Evolutionary conservation across 2,113 vertebrate species (phyloP).

Genomic region (Puntigrus tetrazona): DNA sequence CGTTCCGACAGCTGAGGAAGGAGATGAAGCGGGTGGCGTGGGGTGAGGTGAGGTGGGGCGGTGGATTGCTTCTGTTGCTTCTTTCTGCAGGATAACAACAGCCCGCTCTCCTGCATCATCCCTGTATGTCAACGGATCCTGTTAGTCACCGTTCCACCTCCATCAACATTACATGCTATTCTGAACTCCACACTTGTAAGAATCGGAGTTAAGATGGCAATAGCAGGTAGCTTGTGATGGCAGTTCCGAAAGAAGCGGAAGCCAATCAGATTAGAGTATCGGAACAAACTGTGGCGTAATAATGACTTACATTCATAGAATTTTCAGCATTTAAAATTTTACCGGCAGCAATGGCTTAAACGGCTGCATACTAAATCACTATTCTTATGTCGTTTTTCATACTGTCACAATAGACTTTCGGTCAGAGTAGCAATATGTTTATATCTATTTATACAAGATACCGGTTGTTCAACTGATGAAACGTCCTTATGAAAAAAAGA

Average conservation of each 20-base stretch:
- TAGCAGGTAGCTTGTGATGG: background rate
- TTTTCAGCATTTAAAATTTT: background rate
- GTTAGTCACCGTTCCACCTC: background rate
- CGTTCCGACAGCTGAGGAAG: constrained; percentile 64
- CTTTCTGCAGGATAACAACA: constrained; percentile 17
- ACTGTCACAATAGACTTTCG: background rate
- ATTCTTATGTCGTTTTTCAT: background rate
- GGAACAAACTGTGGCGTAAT: background rate
- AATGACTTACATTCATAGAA: background rate
- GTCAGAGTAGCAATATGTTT: too few relatives aligned
- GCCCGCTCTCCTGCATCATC: background rate
- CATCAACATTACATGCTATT: background rate
- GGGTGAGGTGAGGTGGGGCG: background rate
- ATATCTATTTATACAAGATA: too few relatives aligned
- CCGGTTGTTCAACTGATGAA: too few relatives aligned
- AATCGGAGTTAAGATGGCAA: background rate
- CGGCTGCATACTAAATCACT: background rate
- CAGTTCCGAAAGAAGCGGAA: background rate
- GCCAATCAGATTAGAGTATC: background rate
- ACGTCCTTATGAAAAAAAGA: too few relatives aligned
- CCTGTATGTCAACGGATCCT: background rate
- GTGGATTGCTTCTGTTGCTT: constrained; percentile 6
- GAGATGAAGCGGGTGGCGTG: constrained; percentile 26
- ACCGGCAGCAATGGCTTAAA: background rate
- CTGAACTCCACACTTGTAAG: background rate